These are phyloP conservation scores for Saccostrea glomerata DNA, from an alignment of 1,140 invertebrate genomes.

Conservation along the genomic window DNA sequence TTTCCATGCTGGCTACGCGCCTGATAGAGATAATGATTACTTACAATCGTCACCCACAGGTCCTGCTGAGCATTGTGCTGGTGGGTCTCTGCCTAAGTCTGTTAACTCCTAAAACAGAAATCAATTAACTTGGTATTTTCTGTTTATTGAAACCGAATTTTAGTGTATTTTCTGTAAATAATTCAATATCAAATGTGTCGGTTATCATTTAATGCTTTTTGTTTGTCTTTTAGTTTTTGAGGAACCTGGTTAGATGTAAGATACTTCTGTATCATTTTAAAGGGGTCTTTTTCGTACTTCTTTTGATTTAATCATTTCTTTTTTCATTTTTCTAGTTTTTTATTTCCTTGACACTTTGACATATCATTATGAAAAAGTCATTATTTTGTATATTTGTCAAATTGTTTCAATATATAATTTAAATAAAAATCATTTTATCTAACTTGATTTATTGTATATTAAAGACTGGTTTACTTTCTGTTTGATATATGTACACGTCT, in stretches of 20 bases:
- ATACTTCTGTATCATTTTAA: not conserved
- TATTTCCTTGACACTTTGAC: too few species aligned
- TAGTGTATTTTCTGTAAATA: not conserved
- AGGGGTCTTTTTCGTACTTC: not conserved
- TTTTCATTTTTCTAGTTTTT: not conserved
- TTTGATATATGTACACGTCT: too few species aligned
- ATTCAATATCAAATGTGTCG: not conserved
- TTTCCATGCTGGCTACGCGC: too few species aligned
- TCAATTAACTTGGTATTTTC: not conserved
- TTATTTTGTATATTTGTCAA: too few species aligned
- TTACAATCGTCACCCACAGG: slow-evolving; percentile 79
- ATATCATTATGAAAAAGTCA: too few species aligned
- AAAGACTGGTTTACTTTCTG: too few species aligned
- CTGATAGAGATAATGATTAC: slow-evolving; percentile 53
- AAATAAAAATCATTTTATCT: too few species aligned
- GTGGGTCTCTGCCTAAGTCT: slow-evolving; percentile 78
- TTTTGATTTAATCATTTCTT: not conserved
- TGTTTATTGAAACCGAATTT: not conserved
- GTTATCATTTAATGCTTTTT: not conserved
- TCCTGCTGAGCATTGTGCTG: slow-evolving; percentile 79
- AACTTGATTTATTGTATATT: too few species aligned
- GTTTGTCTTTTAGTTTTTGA: not conserved
- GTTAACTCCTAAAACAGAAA: slow-evolving; percentile 73
- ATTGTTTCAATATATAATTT: too few species aligned
- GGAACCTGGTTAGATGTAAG: not conserved